Evolutionary conservation across 30 jellyfish, hydroid and myxozoan species (phyloP), one percentile per base, ranked within the genome.

Genomic region (Pelagia noctiluca): DNA sequence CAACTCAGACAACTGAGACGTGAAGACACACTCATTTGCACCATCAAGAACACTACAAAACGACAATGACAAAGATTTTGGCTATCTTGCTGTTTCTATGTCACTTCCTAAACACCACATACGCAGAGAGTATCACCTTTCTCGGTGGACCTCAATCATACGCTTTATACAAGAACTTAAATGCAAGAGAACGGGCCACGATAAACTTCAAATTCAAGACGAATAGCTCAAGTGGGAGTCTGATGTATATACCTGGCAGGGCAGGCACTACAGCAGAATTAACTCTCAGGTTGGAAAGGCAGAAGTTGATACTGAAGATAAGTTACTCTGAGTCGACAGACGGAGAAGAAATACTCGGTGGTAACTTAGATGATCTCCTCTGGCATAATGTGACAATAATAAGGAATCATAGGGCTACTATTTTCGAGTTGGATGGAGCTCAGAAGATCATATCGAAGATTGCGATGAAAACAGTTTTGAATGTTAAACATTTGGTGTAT

Each of bases 151-250:
- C 78, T 0, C 31, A 80, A 47, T 90, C 97, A n/a, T 84, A 70
- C 78, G 97, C 92, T 0, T 50, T 76, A 2, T 90, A 64, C 52
- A 79, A 65, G 19, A 67, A 34, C 3, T 90, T 96, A 96, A 75
- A 76, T 36, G 85, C 84, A 0, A 83, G 60, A 34, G 90, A 76
- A 52, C 77, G 36, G 25, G 97, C 93, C 31, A 61, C 75, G 22
- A 66, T 90, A 61, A 86, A 82, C 49, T 76, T 90, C 8, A 87
- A 78, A 38, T 90, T 90, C 84, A 90, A 90, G 73, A 90, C 97
- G 12, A 74, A 89, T 10, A 76, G 79, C 42, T 49, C 42, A 36
- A 21, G 76, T 29, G 84, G 95, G 10, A 29, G 64, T 34, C 57
- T 90, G 46, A 35, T 90, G 5, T 76, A 82, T 30, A 80, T 81